These are phyloP conservation scores for Oscheius sp. DNA, from an alignment of 2,888 invertebrate genomes.

Conservation along the genomic window DNA sequence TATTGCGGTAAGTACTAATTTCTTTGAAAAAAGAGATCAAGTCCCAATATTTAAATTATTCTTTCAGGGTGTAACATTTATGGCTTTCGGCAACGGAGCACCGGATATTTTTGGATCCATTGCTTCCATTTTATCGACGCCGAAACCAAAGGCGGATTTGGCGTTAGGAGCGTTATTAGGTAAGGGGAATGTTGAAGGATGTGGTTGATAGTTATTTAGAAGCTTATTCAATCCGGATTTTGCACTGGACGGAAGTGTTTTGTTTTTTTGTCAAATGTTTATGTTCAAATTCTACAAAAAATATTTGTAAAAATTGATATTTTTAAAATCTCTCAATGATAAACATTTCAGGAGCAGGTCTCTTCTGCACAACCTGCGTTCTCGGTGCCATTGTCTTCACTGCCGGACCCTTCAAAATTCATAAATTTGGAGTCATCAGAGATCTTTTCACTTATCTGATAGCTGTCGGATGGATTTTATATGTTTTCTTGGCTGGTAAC, in stretches of 20 bases:
- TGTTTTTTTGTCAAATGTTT: too few species aligned
- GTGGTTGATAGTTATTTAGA: too few species aligned
- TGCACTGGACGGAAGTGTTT: too few species aligned
- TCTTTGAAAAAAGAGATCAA: not conserved
- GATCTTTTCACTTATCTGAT: constrained; percentile 75
- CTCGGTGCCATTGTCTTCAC: constrained; percentile 75
- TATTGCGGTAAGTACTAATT: constrained; percentile 71
- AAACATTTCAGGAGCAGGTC: constrained; percentile 75
- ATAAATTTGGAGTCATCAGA: constrained; percentile 66
- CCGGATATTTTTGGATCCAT: constrained; percentile 79
- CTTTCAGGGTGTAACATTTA: constrained; percentile 77
- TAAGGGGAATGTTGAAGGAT: too few species aligned
- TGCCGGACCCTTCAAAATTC: constrained; percentile 74
- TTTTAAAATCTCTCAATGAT: too few species aligned
- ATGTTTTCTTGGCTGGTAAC: constrained; percentile 73
- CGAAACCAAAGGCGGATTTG: constrained; percentile 71
- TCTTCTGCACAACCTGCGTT: constrained; percentile 77
- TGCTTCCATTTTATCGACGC: constrained; percentile 72
- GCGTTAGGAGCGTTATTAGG: constrained; percentile 72
- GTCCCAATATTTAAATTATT: too few species aligned
- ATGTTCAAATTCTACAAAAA: not conserved
- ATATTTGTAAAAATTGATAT: not conserved
- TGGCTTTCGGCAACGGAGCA: constrained; percentile 80
- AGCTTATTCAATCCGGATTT: too few species aligned
- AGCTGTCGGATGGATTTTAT: constrained; percentile 74